These are phyloP conservation scores for Toxotes lorentzi DNA, from an alignment of 2,797 vertebrate species.

Conservation along the genomic window DNA sequence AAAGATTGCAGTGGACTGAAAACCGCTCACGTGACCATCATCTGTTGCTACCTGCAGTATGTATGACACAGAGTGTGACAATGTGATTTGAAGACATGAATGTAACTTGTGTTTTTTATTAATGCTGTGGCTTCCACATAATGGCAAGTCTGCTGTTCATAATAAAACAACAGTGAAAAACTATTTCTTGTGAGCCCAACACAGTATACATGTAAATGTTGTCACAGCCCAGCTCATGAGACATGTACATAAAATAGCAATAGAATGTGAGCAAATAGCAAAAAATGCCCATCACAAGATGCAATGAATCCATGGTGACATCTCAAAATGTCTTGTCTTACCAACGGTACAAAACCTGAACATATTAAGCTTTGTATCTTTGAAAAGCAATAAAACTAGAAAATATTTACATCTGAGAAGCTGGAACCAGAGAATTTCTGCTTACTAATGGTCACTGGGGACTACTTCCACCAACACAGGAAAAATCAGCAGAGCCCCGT, in stretches of 20 bases:
- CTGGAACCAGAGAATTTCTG: neutral
- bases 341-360: neutral
- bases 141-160: slow-evolving; percentile 48
- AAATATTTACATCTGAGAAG: neutral
- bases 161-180: slow-evolving; percentile 65
- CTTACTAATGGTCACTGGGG: slow-evolving; percentile 27
- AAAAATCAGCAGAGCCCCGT: slow-evolving; percentile 59
- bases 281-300: neutral
- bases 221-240: neutral
- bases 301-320: too few relatives aligned
- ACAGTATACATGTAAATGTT: neutral
- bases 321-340: neutral
- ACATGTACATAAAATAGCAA: neutral
- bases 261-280: neutral
- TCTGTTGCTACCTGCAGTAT: slow-evolving; percentile 34
- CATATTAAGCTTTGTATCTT: neutral
- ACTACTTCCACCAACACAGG: slow-evolving; percentile 46
- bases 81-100: slow-evolving; percentile 63
- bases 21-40: slow-evolving; percentile 24
- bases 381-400: neutral
- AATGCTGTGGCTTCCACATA: slow-evolving; percentile 32
- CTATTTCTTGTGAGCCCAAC: neutral
- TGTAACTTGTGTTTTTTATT: slow-evolving; percentile 48
- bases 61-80: slow-evolving; percentile 24
- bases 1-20: slow-evolving; percentile 29